Evolutionary conservation across 2,888 invertebrate species (phyloP).

Genomic region (Osedax frankpressi): DNA sequence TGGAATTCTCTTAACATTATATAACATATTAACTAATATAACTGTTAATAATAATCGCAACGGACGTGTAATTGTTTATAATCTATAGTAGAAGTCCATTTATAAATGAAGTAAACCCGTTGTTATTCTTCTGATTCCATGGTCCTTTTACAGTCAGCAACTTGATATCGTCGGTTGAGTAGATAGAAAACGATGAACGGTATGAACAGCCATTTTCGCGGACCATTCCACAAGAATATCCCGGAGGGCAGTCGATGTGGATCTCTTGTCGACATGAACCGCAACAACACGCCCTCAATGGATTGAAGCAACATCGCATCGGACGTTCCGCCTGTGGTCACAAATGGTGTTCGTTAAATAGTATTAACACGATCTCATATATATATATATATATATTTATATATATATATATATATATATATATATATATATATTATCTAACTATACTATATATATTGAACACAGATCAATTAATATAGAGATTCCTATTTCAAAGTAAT

Average conservation of each 20-base stretch:
- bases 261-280: neutral
- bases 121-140: neutral
- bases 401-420: neutral
- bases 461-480: too few relatives aligned
- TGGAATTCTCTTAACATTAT: too few relatives aligned
- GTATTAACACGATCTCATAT: too few relatives aligned
- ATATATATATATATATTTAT: neutral
- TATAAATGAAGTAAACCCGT: too few relatives aligned
- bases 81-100: too few relatives aligned
- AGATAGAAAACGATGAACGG: neutral
- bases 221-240: neutral
- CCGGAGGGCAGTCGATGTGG: neutral
- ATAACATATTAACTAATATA: too few relatives aligned
- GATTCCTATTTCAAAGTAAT: too few relatives aligned
- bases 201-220: neutral
- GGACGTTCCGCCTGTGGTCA: neutral
- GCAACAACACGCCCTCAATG: neutral
- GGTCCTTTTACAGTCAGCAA: neutral
- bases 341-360: too few relatives aligned
- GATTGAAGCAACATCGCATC: neutral
- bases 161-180: neutral
- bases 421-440: neutral
- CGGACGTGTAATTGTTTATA: too few relatives aligned
- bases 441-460: neutral
- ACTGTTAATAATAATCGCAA: too few relatives aligned